These are phyloP conservation scores for Lepidocyrtinus sp. DNA, from an alignment of 2,888 invertebrate species.

Conservation along the genomic window DNA sequence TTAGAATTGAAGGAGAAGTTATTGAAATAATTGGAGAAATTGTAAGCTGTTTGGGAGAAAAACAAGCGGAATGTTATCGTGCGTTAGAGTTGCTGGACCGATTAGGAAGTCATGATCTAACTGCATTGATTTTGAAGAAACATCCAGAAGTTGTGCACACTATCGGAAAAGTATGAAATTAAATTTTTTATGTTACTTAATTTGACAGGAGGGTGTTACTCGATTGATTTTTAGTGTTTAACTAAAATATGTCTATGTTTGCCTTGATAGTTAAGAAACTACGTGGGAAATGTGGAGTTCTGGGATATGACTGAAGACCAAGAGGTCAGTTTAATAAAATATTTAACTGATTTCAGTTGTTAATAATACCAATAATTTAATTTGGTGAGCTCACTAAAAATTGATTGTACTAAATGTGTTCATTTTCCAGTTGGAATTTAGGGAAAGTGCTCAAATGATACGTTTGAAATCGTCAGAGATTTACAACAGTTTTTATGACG, in stretches of 20 bases:
- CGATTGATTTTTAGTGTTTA: too few relatives aligned
- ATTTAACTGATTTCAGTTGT: background rate
- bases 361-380: background rate
- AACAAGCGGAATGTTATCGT: constrained; percentile 81
- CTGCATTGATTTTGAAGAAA: constrained; percentile 84
- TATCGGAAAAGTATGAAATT: constrained; percentile 77
- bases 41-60: constrained; percentile 75
- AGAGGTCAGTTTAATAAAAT: constrained; percentile 72
- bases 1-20: constrained; percentile 68
- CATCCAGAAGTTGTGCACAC: constrained; percentile 84
- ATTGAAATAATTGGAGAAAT: constrained; percentile 70
- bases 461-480: constrained; percentile 80
- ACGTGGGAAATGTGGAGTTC: constrained; percentile 83
- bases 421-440: constrained; percentile 74
- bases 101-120: constrained; percentile 75
- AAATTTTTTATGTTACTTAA: constrained; percentile 63
- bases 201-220: too few relatives aligned
- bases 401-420: constrained; percentile 38
- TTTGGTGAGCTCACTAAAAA: background rate
- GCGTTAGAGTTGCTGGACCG: constrained; percentile 82
- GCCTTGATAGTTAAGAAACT: constrained; percentile 80
- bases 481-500: constrained; percentile 75
- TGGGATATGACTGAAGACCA: constrained; percentile 81
- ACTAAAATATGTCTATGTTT: too few relatives aligned
- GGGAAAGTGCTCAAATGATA: constrained; percentile 80